Base-by-base conservation (phyloP, 1,140 invertebrate genomes). In the Lordiphosa mommai region DNA sequence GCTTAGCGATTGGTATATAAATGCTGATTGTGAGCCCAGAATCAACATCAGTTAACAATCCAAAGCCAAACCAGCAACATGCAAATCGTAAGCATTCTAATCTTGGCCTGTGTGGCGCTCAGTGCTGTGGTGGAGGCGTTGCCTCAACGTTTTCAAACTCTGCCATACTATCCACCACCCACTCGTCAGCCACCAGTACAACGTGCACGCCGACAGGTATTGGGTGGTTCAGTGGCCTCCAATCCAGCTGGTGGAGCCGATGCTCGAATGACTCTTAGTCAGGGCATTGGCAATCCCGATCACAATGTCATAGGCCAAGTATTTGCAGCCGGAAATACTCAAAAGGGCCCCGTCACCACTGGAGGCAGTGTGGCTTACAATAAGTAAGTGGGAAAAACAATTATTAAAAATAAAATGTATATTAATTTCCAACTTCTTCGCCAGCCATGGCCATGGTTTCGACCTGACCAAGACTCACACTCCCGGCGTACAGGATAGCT, bases 341-440 rank as follows among this genome's bases (percentile, higher is more conserved):
- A 65, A 12, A 49, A 61, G 0, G 77, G 77, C 4, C 85, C 76
- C 0, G 58, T 87, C 0, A 76, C 85, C 27, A 67, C 79, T 4
- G 85, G 85, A 1, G 85, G 85, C 7, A 47, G 60, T 4, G n/a
- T 87, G 34, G 73, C 73, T 27, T 87, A 87, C 20, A 87, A 87
- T 33, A 87, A 87, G 85, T 87, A 9, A 85, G 82, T 71, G 1
- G 7, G 17, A 6, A 2, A 17, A 7, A n/a, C 2, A 0, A 13
- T n/a, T 2, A 27, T 6, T 2, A 2, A 2, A 2, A 44, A 29
- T 29, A 27, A 27, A 4, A 12, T 6, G 2, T n/a, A 5, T 9
- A 2, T 33, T 56, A 38, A 55, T n/a, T 16, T 7, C 6, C 17
- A 43, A 6, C 10, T 7, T 7, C 2, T 41, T 10, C 37, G 4